A percentile compares a stretch with the other conserved stretches of the same genome.
Evolutionary conservation across 2,888 invertebrate species (phyloP).

Genomic region (Villa cingulata): DNA sequence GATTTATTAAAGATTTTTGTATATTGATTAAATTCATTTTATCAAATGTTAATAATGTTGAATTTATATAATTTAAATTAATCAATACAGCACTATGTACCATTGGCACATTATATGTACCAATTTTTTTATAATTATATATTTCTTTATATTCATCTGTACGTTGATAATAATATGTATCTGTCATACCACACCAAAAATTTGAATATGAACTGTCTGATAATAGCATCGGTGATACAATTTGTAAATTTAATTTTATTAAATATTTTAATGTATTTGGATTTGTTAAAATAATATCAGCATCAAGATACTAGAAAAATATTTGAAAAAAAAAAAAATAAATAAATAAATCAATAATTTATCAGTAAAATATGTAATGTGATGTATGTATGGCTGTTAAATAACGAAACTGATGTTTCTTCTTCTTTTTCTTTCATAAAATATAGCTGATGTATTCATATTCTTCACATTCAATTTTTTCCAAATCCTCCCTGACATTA

Average conservation of each 20-base stretch:
- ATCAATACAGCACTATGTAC: slow-evolving; percentile 79
- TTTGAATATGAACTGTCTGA: slow-evolving; percentile 85
- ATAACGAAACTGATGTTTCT: no score
- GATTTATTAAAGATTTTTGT: slow-evolving; percentile 16
- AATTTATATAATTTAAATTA: slow-evolving; percentile 45
- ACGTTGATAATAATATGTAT: slow-evolving; percentile 67
- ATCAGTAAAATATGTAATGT: no score
- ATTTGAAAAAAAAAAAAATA: background rate
- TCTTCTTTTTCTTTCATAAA: no score
- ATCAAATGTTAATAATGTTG: slow-evolving; percentile 60
- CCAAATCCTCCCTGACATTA: no score
- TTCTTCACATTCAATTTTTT: no score
- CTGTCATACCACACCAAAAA: slow-evolving; percentile 91
- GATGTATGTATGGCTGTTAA: no score
- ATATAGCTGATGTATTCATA: no score
- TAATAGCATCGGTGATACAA: slow-evolving; percentile 74
- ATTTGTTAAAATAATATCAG: slow-evolving; percentile 68
- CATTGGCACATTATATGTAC: slow-evolving; percentile 80
- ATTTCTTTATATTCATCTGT: slow-evolving; percentile 77
- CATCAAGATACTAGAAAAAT: slow-evolving; percentile 57
- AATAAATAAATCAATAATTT: no score
- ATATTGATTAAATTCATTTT: slow-evolving; percentile 21
- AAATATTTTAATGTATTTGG: slow-evolving; percentile 47
- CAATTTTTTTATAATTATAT: slow-evolving; percentile 49
- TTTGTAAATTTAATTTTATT: slow-evolving; percentile 45